Evolutionary conservation across 2,113 vertebrate genomes (phyloP).

Genomic region (Lepidothrix coronata): DNA sequence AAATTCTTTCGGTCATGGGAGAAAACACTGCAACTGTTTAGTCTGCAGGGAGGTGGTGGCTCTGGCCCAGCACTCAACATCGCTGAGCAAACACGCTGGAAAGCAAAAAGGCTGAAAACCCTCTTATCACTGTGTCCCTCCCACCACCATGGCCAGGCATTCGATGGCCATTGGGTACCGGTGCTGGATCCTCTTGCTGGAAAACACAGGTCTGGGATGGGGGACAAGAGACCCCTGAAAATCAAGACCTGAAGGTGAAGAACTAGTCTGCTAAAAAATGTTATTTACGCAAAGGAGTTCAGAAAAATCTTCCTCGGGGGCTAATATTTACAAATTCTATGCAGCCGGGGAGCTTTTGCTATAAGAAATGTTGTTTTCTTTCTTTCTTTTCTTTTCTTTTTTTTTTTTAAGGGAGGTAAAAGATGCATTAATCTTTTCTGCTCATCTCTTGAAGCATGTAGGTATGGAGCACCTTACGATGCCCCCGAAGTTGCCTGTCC

Average conservation of each 20-base stretch:
- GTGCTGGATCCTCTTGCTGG: neutral
- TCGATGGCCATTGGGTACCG: accelerated
- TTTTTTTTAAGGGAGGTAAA: neutral
- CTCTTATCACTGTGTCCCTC: neutral
- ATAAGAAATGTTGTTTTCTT: neutral
- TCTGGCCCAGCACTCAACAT: neutral
- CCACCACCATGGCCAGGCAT: neutral
- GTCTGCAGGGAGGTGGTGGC: slow-evolving; percentile 50
- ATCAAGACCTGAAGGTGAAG: neutral
- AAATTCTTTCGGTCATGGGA: slow-evolving; percentile 49
- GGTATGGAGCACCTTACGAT: neutral
- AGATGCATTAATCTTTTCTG: neutral
- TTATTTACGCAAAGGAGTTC: neutral
- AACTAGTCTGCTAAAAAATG: neutral
- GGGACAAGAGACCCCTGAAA: accelerated
- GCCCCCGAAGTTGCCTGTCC: neutral
- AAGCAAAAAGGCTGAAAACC: neutral
- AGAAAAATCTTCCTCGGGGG: neutral
- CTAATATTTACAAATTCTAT: neutral
- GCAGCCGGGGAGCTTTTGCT: neutral
- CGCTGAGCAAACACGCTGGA: neutral
- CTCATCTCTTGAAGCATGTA: neutral
- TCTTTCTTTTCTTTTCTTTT: neutral
- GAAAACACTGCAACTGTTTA: slow-evolving; percentile 48
- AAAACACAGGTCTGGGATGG: neutral